Evolutionary conservation across 2,113 vertebrate genomes (phyloP).

Genomic region (Sorex fumeus): DNA sequence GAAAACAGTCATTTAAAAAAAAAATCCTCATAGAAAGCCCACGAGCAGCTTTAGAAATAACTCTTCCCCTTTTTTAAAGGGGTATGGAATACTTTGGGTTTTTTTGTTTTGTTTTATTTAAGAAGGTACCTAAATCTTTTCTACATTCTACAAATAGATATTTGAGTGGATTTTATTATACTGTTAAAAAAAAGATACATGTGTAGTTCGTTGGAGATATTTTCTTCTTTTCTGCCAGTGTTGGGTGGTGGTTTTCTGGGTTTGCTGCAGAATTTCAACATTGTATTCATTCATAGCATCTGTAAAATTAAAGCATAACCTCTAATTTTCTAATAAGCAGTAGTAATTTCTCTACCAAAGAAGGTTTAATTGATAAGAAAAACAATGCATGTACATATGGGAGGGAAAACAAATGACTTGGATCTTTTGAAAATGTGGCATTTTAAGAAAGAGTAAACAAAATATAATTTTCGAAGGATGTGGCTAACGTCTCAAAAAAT

Average conservation of each 20-base stretch:
- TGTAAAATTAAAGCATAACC: conserved; percentile 41
- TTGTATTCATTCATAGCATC: conserved; percentile 50
- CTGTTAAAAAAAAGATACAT: background rate
- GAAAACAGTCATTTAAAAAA: conserved; percentile 17
- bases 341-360: conserved; percentile 46
- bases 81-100: background rate
- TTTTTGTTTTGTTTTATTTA: background rate
- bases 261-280: conserved; percentile 55
- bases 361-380: conserved; percentile 28
- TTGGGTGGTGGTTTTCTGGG: conserved; percentile 15
- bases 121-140: background rate
- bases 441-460: conserved; percentile 37
- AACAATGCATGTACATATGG: background rate
- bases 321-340: conserved; percentile 37
- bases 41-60: conserved; percentile 49
- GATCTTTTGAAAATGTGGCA: conserved; percentile 40
- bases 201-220: conserved; percentile 51
- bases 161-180: background rate
- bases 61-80: background rate
- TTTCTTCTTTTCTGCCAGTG: conserved; percentile 40
- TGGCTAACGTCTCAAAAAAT: conserved; percentile 11
- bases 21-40: background rate
- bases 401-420: conserved; percentile 51
- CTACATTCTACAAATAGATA: background rate
- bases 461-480: conserved; percentile 3